Conservation (phyloP, 1,140 invertebrate genomes). For the Popillia japonica region DNA sequence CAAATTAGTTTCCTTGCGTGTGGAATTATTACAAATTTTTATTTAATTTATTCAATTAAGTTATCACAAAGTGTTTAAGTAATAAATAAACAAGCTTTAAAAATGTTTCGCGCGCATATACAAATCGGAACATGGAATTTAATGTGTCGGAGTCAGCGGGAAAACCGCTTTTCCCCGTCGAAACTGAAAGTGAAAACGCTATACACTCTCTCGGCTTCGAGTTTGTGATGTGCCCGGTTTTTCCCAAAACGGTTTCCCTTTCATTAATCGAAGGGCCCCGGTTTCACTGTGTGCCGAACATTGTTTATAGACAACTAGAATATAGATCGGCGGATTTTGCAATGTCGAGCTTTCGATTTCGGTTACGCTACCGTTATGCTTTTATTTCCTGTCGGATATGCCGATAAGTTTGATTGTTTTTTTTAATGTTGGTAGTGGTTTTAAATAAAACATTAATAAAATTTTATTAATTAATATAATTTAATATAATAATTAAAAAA, state of each 20-base stretch:
- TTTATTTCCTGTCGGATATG: neutral
- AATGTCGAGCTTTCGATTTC: slow-evolving; percentile 31
- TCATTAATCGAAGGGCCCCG: slow-evolving; percentile 31
- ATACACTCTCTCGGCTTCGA: neutral
- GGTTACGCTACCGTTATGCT: neutral
- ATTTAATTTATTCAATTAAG: neutral
- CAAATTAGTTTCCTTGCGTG: neutral
- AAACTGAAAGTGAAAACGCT: slow-evolving; percentile 26
- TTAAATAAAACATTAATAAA: too few species aligned
- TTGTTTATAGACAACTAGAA: neutral
- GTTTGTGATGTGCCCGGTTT: slow-evolving; percentile 22
- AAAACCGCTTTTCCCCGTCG: neutral
- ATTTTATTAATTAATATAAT: too few species aligned
- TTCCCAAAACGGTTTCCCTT: slow-evolving; percentile 34
- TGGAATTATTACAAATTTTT: neutral
- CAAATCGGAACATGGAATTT: neutral
- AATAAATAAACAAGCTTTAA: too few species aligned
- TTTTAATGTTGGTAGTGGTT: neutral
- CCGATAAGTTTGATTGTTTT: neutral
- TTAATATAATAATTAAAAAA: too few species aligned
- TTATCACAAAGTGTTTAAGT: neutral
- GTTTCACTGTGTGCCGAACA: slow-evolving; percentile 2
- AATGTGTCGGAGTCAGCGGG: slow-evolving; percentile 1
- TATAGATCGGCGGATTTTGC: slow-evolving; percentile 1
- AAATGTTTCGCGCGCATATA: neutral